phyloP scores from a whole-genome alignment of 1,140 invertebrate species.

The Leptonema lineaticorne region DNA sequence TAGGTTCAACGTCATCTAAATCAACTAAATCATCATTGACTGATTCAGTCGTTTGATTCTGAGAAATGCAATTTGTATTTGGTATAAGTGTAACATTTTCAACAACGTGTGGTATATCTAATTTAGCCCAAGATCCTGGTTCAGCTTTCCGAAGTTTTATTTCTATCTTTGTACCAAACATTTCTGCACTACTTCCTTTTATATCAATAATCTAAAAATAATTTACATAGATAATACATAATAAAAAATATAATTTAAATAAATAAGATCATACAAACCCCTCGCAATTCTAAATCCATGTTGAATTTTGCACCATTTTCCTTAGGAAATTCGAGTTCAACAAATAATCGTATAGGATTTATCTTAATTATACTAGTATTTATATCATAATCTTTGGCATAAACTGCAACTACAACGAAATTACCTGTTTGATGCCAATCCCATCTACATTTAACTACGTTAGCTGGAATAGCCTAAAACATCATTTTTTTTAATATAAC shows the following conservation, averaged over 20 bases:
- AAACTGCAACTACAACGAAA: slow-evolving; percentile 82
- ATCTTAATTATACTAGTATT: slow-evolving; percentile 72
- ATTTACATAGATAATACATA: slow-evolving; percentile 30
- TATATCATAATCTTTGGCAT: slow-evolving; percentile 88
- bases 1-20: slow-evolving; percentile 52
- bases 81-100: slow-evolving; percentile 42
- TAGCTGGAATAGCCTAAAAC: slow-evolving; percentile 54
- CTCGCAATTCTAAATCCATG: slow-evolving; percentile 79
- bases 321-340: slow-evolving; percentile 78
- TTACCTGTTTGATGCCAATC: slow-evolving; percentile 92
- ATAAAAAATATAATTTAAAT: slow-evolving; percentile 9
- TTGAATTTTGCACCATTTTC: slow-evolving; percentile 72
- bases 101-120: slow-evolving; percentile 64
- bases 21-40: slow-evolving; percentile 56
- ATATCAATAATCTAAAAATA: slow-evolving; percentile 69
- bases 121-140: slow-evolving; percentile 75
- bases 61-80: slow-evolving; percentile 29
- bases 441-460: slow-evolving; percentile 75
- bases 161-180: slow-evolving; percentile 94
- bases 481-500: not conserved
- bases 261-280: slow-evolving; percentile 63
- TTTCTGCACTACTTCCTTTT: slow-evolving; percentile 68
- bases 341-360: slow-evolving; percentile 80
- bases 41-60: slow-evolving; percentile 44
- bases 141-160: slow-evolving; percentile 89